Percentiles rank a stretch among this genome's conserved stretches.
Conservation (phyloP, 92 coral and sea anemone species). For the Porites evermanni region DNA sequence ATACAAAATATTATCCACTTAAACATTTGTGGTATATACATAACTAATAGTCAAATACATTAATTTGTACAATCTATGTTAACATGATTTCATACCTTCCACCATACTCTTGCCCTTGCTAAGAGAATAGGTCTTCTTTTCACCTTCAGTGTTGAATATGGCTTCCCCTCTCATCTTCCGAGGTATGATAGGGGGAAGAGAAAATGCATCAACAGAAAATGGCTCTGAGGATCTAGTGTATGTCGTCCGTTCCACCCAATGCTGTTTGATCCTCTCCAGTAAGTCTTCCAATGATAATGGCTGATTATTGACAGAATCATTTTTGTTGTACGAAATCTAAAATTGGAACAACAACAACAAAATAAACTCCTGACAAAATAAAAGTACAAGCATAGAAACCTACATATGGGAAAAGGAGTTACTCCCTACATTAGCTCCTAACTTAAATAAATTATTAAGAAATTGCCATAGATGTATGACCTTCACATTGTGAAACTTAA, state of each 20-base stretch:
- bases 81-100: neutral
- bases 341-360: neutral
- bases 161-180: neutral
- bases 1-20: too few relatives aligned
- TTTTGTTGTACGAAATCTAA: neutral
- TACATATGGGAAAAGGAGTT: neutral
- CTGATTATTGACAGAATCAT: neutral
- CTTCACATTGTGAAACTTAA: too few relatives aligned
- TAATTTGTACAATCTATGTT: too few relatives aligned
- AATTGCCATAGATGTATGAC: neutral
- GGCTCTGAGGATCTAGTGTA: constrained; percentile 1
- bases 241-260: constrained; percentile 15
- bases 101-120: neutral
- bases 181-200: constrained; percentile 12
- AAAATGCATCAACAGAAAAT: constrained; percentile 4
- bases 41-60: too few relatives aligned
- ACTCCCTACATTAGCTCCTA: neutral
- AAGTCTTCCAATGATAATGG: constrained; percentile 10
- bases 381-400: neutral
- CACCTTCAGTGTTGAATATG: constrained; percentile 4
- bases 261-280: neutral
- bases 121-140: constrained; percentile 10
- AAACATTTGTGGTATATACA: too few relatives aligned
- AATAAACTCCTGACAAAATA: neutral
- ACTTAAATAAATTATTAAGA: neutral